Conservation (phyloP, 2,888 invertebrate species). For the Glyphotaelius pellucidus region DNA sequence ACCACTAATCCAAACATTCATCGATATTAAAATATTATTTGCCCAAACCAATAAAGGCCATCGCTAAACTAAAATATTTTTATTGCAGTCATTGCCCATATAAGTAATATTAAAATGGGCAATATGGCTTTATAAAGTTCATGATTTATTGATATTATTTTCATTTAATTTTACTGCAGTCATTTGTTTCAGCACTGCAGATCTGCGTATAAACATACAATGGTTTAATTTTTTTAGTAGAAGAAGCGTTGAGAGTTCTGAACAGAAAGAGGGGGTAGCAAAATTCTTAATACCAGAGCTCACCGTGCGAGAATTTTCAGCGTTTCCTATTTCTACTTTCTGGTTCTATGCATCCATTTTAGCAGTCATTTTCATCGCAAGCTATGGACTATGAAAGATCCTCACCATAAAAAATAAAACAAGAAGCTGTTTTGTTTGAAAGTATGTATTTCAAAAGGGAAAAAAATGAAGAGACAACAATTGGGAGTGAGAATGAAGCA, state of each 20-base stretch:
- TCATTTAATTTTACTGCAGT: too few relatives aligned
- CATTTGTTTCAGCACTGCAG: too few relatives aligned
- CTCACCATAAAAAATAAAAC: too few relatives aligned
- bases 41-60: background rate
- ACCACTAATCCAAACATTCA: constrained; percentile 29
- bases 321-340: background rate
- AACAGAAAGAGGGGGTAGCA: too few relatives aligned
- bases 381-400: background rate
- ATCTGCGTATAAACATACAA: too few relatives aligned
- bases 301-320: background rate
- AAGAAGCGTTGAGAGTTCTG: background rate
- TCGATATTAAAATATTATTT: constrained; percentile 50
- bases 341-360: background rate
- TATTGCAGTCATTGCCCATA: constrained; percentile 22
- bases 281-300: background rate
- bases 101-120: background rate
- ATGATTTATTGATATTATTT: background rate
- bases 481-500: background rate
- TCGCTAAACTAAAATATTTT: constrained; percentile 18
- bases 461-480: too few relatives aligned
- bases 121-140: constrained; percentile 18
- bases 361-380: background rate
- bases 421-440: too few relatives aligned
- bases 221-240: background rate
- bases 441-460: too few relatives aligned